Conservation (phyloP, 2,113 vertebrate genomes). For the Cyphomyrus discorhynchus region DNA sequence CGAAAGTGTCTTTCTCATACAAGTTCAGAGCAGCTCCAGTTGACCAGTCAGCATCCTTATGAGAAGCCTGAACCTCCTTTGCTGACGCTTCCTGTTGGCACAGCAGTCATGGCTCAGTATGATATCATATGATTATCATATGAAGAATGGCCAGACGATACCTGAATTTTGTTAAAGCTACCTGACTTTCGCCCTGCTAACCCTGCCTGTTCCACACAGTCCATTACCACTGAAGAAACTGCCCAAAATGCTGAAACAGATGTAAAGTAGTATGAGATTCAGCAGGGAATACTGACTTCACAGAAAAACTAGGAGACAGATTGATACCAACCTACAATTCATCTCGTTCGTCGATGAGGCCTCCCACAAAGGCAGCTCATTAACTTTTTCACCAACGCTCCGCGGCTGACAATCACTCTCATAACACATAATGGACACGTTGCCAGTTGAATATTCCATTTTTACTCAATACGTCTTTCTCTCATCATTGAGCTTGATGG, state of each 20-base stretch:
- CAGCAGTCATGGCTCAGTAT: not conserved
- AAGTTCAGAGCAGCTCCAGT: not conserved
- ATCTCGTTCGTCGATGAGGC: not conserved
- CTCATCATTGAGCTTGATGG: not conserved
- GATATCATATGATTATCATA: not conserved
- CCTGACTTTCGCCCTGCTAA: not conserved
- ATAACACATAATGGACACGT: not conserved
- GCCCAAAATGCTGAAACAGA: not conserved
- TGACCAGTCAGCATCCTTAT: not conserved
- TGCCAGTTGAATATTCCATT: not conserved
- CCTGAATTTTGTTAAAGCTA: not conserved
- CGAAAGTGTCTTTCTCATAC: not conserved
- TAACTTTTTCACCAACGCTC: not conserved
- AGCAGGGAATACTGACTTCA: not conserved
- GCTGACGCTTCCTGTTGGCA: not conserved
- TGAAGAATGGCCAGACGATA: not conserved
- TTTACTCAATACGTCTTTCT: not conserved
- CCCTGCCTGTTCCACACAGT: not conserved
- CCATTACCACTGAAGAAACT: not conserved
- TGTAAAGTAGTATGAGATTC: not conserved
- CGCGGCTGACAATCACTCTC: not conserved
- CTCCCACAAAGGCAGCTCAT: not conserved
- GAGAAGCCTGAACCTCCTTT: not conserved
- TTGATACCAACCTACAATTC: not conserved
- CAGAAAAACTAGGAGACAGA: not conserved